These are phyloP conservation scores for Machaerirhynchus nigripectus DNA, from an alignment of 2,113 vertebrate species.

Conservation along the genomic window DNA sequence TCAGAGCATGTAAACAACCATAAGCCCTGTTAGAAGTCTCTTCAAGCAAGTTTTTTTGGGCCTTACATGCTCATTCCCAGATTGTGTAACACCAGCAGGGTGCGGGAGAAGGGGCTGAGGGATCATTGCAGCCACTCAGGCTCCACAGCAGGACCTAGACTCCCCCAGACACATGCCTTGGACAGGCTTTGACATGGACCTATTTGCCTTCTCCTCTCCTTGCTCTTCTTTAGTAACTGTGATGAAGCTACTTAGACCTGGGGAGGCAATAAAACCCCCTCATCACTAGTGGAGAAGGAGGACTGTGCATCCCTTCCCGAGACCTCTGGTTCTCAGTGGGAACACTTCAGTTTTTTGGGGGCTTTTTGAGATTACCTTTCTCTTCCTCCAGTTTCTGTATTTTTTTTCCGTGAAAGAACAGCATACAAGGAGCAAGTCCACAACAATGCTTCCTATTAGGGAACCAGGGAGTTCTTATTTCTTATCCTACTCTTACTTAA, in stretches of 20 bases:
- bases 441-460: not conserved
- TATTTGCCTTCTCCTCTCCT: not conserved
- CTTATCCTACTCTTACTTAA: not conserved
- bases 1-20: not conserved
- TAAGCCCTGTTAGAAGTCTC: not conserved
- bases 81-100: not conserved
- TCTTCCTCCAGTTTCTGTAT: not conserved
- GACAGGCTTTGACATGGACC: fast-evolving
- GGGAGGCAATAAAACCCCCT: not conserved
- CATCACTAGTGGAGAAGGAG: not conserved
- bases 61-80: not conserved
- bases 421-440: not conserved
- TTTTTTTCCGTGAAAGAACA: not conserved
- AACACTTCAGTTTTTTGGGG: not conserved
- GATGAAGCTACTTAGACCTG: not conserved
- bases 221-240: not conserved
- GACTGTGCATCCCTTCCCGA: not conserved
- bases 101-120: not conserved
- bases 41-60: not conserved
- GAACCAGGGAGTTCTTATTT: not conserved
- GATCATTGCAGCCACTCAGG: not conserved
- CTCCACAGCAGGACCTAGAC: not conserved
- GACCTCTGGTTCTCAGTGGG: not conserved
- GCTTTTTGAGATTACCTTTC: not conserved
- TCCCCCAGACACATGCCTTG: not conserved